Conservation (phyloP, 2,888 invertebrate species). For the Melitaea athalia region DNA sequence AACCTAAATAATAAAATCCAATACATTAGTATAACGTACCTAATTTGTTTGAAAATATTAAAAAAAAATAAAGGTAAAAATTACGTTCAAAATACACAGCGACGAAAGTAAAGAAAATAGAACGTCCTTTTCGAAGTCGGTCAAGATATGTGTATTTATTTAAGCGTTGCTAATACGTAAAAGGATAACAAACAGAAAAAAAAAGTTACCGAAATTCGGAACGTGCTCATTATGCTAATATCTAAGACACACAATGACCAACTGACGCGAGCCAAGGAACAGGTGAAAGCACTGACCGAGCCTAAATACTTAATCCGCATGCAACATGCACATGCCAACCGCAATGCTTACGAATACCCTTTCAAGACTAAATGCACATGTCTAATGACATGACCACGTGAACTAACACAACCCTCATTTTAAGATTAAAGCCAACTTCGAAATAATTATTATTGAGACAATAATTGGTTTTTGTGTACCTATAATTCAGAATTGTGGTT, state of each 20-base stretch:
- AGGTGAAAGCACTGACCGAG: slow-evolving; percentile 46
- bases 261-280: slow-evolving; percentile 40
- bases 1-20: too few relatives aligned
- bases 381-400: slow-evolving; percentile 21
- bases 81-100: too few relatives aligned
- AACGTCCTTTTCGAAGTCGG: too few relatives aligned
- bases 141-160: not conserved
- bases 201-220: slow-evolving; percentile 16
- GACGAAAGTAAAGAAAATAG: too few relatives aligned
- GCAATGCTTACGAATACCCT: slow-evolving; percentile 41
- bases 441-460: slow-evolving; percentile 14
- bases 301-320: slow-evolving; percentile 41
- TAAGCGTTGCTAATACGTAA: not conserved
- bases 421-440: slow-evolving; percentile 1
- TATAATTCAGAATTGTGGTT: not conserved
- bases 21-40: too few relatives aligned
- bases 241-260: slow-evolving; percentile 40
- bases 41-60: too few relatives aligned
- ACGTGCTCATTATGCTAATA: slow-evolving; percentile 41
- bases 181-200: not conserved
- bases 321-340: slow-evolving; percentile 41
- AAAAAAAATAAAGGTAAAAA: too few relatives aligned
- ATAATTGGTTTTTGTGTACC: not conserved
- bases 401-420: not conserved
- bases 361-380: slow-evolving; percentile 33